Conservation (phyloP, 2,888 invertebrate species). For the Xestia c-nigrum region DNA sequence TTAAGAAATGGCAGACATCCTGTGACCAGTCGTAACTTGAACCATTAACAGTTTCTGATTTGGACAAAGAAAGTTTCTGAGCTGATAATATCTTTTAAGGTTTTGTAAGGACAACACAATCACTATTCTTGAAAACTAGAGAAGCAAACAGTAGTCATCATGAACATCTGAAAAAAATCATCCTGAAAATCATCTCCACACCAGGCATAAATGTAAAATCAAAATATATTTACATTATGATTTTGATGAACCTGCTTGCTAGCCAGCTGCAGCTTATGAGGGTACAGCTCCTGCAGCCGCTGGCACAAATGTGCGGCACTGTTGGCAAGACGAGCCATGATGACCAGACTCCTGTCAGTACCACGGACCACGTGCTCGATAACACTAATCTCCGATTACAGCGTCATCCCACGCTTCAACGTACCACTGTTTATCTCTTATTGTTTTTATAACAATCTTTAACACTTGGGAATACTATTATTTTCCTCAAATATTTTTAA, state of each 20-base stretch:
- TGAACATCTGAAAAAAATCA: neutral
- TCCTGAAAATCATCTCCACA: neutral
- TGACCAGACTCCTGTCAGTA: slow-evolving; percentile 34
- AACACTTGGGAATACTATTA: slow-evolving; percentile 44
- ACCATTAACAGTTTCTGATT: neutral
- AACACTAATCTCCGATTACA: slow-evolving; percentile 68
- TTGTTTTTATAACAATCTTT: slow-evolving; percentile 52
- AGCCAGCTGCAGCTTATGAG: slow-evolving; percentile 80
- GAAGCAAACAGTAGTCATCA: too few relatives aligned
- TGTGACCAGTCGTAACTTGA: slow-evolving; percentile 19
- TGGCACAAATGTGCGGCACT: slow-evolving; percentile 86
- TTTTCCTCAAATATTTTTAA: slow-evolving; percentile 33
- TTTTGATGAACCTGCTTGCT: slow-evolving; percentile 77
- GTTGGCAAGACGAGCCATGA: slow-evolving; percentile 84
- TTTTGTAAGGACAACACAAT: too few relatives aligned
- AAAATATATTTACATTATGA: slow-evolving; percentile 53
- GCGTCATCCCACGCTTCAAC: slow-evolving; percentile 62
- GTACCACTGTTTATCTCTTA: slow-evolving; percentile 56
- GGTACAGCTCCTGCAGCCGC: slow-evolving; percentile 85
- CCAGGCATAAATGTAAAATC: neutral
- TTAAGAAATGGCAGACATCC: slow-evolving; percentile 52
- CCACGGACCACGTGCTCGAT: slow-evolving; percentile 64
- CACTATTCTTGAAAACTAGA: neutral
- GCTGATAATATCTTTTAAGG: neutral
- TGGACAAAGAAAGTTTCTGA: neutral